phyloP scores from a whole-genome alignment of 2,113 vertebrate species.

The Zosterops hypoxanthus region DNA sequence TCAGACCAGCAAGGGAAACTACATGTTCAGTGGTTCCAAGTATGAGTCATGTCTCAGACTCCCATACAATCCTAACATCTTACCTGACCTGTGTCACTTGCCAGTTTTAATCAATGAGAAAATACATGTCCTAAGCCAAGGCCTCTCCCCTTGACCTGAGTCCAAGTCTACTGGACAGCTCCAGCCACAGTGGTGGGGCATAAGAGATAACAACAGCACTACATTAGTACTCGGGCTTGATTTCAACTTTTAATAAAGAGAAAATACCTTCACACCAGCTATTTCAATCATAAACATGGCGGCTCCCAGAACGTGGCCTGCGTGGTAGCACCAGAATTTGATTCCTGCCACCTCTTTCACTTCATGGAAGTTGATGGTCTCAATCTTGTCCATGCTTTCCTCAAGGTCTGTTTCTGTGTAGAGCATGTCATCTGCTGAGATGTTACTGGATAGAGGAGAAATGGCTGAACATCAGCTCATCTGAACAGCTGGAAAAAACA shows the following conservation, averaged over 20 bases:
- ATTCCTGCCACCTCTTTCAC: slow-evolving; percentile 98
- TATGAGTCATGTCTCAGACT: not conserved
- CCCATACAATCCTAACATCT: not conserved
- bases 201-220: not conserved
- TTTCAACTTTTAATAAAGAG: not conserved
- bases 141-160: not conserved
- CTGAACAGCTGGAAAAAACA: not conserved
- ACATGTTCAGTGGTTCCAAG: not conserved
- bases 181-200: not conserved
- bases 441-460: slow-evolving; percentile 82
- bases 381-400: slow-evolving; percentile 99
- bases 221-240: not conserved
- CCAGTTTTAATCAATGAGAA: not conserved
- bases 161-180: not conserved
- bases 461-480: not conserved
- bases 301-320: slow-evolving; percentile 93
- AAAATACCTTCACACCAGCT: slow-evolving; percentile 92
- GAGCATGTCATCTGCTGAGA: slow-evolving; percentile 98
- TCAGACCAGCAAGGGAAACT: not conserved
- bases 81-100: not conserved
- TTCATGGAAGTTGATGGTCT: slow-evolving; percentile 98
- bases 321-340: slow-evolving; percentile 99
- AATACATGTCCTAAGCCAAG: not conserved
- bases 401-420: slow-evolving; percentile 97
- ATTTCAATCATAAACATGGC: slow-evolving; percentile 99